A percentile compares a stretch with the other conserved stretches of the same genome.
Evolutionary conservation across 2,113 vertebrate species (phyloP).

Genomic region (Sula dactylatra): DNA sequence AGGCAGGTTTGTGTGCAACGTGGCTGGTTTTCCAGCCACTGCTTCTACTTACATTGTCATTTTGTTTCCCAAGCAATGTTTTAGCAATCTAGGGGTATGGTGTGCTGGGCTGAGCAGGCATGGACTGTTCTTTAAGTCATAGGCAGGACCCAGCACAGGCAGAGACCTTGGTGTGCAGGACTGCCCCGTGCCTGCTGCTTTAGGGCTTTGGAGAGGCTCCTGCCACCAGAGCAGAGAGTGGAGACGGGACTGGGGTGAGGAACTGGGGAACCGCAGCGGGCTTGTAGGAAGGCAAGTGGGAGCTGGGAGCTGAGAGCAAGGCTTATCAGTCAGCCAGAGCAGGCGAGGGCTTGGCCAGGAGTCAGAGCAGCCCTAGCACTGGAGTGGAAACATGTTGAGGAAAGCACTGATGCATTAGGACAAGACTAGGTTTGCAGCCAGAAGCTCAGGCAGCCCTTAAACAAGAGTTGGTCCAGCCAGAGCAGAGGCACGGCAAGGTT

Average conservation of each 20-base stretch:
- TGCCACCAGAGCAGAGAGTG: not conserved
- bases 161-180: too few relatives aligned
- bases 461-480: not conserved
- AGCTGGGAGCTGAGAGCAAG: not conserved
- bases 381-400: not conserved
- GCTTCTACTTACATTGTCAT: not conserved
- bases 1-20: not conserved
- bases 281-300: not conserved
- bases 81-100: not conserved
- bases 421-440: not conserved
- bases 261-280: rapidly evolving
- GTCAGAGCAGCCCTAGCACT: not conserved
- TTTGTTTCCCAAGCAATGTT: not conserved
- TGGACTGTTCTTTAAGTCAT: not conserved
- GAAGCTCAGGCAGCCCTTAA: not conserved
- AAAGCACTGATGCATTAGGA: not conserved
- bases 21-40: not conserved
- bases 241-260: not conserved
- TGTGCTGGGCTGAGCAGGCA: not conserved
- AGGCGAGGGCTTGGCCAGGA: not conserved
- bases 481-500: not conserved
- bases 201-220: not conserved
- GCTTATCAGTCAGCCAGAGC: not conserved
- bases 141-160: not conserved
- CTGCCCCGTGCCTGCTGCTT: not conserved